Conservation (phyloP, 2,888 invertebrate genomes). For the Nycteola revayana region DNA sequence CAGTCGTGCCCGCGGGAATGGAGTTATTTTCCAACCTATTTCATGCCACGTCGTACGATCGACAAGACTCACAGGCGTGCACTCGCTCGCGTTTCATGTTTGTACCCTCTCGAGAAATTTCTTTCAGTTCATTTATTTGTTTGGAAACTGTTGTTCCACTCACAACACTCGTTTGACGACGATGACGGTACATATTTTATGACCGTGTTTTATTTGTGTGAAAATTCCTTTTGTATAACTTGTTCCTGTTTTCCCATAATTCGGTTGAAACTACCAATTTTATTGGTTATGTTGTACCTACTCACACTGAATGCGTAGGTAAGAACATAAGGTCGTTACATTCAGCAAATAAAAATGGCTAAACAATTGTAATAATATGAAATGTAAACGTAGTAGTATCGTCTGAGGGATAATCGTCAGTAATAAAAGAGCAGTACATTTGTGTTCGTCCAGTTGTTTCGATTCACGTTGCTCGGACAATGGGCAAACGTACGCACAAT, state of each 20-base stretch:
- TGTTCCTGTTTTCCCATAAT: conserved; percentile 13
- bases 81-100: conserved; percentile 55
- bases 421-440: conserved; percentile 62
- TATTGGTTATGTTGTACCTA: too few relatives aligned
- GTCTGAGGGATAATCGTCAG: conserved; percentile 47
- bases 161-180: conserved; percentile 49
- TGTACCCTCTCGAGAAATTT: conserved; percentile 71
- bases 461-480: conserved; percentile 67
- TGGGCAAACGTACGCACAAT: conserved; percentile 62
- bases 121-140: conserved; percentile 76
- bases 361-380: conserved; percentile 14
- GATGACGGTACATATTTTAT: conserved; percentile 42
- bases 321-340: background rate
- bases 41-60: conserved; percentile 58
- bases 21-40: conserved; percentile 78
- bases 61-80: conserved; percentile 46
- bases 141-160: conserved; percentile 61
- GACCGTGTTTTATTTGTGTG: conserved; percentile 26
- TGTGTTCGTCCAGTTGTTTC: conserved; percentile 66
- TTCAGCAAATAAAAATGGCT: conserved; percentile 3
- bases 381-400: conserved; percentile 36
- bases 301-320: too few relatives aligned
- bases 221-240: conserved; percentile 34
- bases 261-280: too few relatives aligned
- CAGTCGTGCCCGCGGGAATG: conserved; percentile 70